Evolutionary conservation across 2,797 vertebrate species (phyloP).

Genomic region (Todus mexicanus): DNA sequence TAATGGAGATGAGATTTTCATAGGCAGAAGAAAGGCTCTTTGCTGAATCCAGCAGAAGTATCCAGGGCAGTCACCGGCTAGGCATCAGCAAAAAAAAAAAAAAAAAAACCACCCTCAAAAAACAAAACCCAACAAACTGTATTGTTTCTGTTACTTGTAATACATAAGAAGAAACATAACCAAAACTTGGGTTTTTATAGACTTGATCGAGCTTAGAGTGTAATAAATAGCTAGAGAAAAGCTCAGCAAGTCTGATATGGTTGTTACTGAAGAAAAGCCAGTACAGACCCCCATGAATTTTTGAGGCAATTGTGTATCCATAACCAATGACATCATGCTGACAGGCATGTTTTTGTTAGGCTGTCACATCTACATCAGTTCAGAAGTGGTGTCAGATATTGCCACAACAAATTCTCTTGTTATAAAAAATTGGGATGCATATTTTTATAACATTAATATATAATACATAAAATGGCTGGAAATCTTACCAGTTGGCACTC

Average conservation of each 20-base stretch:
- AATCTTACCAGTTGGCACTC: constrained; percentile 41
- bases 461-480: constrained; percentile 34
- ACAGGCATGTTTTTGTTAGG: constrained; percentile 31
- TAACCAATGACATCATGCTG: constrained; percentile 16
- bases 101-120: too few species aligned
- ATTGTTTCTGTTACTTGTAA: neutral
- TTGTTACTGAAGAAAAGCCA: constrained; percentile 21
- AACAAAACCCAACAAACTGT: neutral
- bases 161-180: neutral
- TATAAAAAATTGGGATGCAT: constrained; percentile 38
- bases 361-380: constrained; percentile 29
- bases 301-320: neutral
- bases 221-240: neutral
- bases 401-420: constrained; percentile 56
- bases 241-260: constrained; percentile 25
- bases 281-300: neutral
- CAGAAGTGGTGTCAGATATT: constrained; percentile 53
- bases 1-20: neutral
- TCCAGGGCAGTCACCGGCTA: neutral
- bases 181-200: neutral
- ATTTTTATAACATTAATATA: constrained; percentile 56
- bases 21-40: neutral
- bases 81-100: neutral
- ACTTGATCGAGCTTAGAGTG: neutral
- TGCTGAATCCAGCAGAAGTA: neutral